phyloP scores from a whole-genome alignment of 2,888 invertebrate species.

The Sphaeridia pumilis region DNA sequence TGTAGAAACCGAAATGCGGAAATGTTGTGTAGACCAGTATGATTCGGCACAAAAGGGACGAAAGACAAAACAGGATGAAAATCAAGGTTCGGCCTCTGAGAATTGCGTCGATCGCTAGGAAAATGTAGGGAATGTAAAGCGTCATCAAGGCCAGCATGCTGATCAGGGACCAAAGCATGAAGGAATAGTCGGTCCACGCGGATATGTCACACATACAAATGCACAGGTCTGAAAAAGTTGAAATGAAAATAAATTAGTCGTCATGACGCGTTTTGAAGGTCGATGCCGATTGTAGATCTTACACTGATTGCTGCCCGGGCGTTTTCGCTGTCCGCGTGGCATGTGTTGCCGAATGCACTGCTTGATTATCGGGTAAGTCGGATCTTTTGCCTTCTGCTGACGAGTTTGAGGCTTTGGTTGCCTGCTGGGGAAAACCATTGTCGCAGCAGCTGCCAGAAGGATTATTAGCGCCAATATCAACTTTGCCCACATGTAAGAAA shows the following conservation, averaged over 20 bases:
- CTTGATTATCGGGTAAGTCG: too few relatives aligned
- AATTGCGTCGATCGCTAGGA: too few relatives aligned
- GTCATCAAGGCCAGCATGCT: constrained; percentile 21
- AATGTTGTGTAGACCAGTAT: too few relatives aligned
- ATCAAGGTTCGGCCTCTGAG: too few relatives aligned
- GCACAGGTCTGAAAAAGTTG: constrained; percentile 22
- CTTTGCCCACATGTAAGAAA: constrained; percentile 16
- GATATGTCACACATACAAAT: constrained; percentile 28
- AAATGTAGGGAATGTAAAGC: constrained; percentile 22
- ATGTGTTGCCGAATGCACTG: too few relatives aligned
- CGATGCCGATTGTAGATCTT: too few relatives aligned
- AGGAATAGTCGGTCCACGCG: constrained; percentile 20
- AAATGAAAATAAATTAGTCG: too few relatives aligned
- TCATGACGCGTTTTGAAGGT: too few relatives aligned
- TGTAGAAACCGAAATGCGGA: not conserved
- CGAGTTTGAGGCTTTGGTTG: too few relatives aligned
- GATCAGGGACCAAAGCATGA: constrained; percentile 22
- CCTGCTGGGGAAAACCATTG: constrained; percentile 8
- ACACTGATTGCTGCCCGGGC: too few relatives aligned
- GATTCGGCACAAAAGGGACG: constrained; percentile 13
- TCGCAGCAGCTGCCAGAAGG: constrained; percentile 8
- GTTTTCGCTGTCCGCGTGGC: too few relatives aligned
- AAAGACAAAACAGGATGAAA: constrained; percentile 16
- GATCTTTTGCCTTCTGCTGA: too few relatives aligned
- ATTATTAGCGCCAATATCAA: constrained; percentile 9